phyloP scores from a whole-genome alignment of 1,140 invertebrate genomes.

The Ridgeia piscesae region DNA sequence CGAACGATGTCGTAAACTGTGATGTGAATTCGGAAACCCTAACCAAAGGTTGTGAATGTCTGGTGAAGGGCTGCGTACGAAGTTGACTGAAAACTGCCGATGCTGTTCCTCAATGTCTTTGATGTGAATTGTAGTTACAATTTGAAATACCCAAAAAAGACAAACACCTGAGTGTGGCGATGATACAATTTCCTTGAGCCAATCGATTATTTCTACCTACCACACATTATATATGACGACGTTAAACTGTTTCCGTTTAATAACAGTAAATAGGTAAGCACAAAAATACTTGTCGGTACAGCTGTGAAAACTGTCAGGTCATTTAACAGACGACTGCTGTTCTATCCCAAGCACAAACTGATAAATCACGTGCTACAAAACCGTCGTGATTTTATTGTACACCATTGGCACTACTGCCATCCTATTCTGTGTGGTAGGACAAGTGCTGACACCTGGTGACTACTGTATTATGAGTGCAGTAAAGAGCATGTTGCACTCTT shows the following conservation, averaged over 20 bases:
- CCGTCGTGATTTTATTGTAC: neutral
- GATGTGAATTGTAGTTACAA: neutral
- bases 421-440: neutral
- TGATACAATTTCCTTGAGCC: neutral
- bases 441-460: neutral
- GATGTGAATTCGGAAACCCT: neutral
- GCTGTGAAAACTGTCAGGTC: no score
- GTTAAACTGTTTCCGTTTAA: neutral
- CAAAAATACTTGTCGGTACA: no score
- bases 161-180: no score
- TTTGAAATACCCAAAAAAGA: neutral
- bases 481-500: neutral
- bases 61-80: neutral
- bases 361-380: neutral
- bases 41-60: neutral
- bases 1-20: neutral
- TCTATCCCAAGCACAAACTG: no score
- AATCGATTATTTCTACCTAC: neutral
- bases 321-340: no score
- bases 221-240: neutral
- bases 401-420: neutral
- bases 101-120: neutral
- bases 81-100: neutral
- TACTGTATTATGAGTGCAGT: neutral
- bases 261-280: neutral